Evolutionary conservation across 1,140 invertebrate species (phyloP).

Genomic region (Neotoxoptera formosana): DNA sequence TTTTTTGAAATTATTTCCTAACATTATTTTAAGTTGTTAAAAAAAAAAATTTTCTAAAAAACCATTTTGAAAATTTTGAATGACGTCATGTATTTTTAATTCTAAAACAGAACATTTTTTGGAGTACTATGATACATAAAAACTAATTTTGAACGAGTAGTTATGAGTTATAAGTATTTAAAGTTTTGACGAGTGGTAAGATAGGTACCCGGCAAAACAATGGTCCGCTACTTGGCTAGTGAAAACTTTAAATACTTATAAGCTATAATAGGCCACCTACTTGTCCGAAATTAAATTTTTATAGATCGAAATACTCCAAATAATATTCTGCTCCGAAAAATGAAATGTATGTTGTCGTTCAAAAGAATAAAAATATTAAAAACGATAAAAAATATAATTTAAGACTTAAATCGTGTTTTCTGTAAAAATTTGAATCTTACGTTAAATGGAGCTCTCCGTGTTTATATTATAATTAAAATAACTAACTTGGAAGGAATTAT

Average conservation of each 20-base stretch:
- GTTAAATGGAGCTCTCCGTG: not conserved
- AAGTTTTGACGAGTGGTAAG: too few species aligned
- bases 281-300: not conserved
- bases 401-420: not conserved
- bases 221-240: too few species aligned
- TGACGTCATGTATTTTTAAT: too few species aligned
- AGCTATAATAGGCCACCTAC: too few species aligned
- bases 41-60: too few species aligned
- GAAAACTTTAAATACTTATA: too few species aligned
- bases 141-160: not conserved
- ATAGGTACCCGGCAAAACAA: too few species aligned
- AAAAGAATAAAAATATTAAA: not conserved
- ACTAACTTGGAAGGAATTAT: not conserved
- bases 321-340: not conserved
- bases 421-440: not conserved
- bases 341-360: not conserved
- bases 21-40: not conserved
- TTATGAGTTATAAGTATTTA: too few species aligned
- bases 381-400: not conserved
- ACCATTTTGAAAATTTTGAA: too few species aligned
- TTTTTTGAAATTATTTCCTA: not conserved
- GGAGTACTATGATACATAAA: not conserved
- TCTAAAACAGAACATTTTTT: too few species aligned
- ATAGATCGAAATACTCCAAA: not conserved
- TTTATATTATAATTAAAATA: not conserved